Evolutionary conservation across 2,797 vertebrate genomes (phyloP).

Genomic region (Lagocephalus sceleratus): DNA sequence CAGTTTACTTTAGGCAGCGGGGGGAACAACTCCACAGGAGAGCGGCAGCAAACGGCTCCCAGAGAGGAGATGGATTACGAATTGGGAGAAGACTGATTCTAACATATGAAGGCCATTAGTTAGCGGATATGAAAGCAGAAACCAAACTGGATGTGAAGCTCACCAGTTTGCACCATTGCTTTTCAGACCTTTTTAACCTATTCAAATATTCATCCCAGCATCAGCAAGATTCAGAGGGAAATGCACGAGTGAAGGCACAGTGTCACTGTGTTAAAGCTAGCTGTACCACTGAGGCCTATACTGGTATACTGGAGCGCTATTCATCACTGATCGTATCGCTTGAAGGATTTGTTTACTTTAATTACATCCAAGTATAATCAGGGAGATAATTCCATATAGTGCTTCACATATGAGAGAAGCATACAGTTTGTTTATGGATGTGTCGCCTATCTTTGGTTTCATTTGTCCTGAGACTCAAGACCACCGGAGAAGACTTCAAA

Average conservation of each 20-base stretch:
- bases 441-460: constrained; percentile 18
- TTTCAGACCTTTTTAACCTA: background rate
- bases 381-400: constrained; percentile 41
- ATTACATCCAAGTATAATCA: constrained; percentile 48
- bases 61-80: background rate
- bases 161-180: background rate
- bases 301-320: constrained; percentile 30
- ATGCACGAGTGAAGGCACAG: constrained; percentile 16
- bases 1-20: background rate
- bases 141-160: background rate
- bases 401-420: background rate
- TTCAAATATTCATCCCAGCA: background rate
- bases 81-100: no score
- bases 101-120: no score
- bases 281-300: constrained; percentile 31
- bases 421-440: constrained; percentile 40
- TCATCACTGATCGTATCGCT: constrained; percentile 45
- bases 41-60: background rate
- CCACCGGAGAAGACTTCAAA: constrained; percentile 15
- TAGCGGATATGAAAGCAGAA: background rate
- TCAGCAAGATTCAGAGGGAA: constrained; percentile 5
- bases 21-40: background rate
- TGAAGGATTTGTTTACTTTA: constrained; percentile 44
- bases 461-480: constrained; percentile 26
- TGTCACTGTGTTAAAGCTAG: constrained; percentile 30